Base-by-base conservation (phyloP, 2,888 invertebrate species). In the Teinopalpus imperialis region DNA sequence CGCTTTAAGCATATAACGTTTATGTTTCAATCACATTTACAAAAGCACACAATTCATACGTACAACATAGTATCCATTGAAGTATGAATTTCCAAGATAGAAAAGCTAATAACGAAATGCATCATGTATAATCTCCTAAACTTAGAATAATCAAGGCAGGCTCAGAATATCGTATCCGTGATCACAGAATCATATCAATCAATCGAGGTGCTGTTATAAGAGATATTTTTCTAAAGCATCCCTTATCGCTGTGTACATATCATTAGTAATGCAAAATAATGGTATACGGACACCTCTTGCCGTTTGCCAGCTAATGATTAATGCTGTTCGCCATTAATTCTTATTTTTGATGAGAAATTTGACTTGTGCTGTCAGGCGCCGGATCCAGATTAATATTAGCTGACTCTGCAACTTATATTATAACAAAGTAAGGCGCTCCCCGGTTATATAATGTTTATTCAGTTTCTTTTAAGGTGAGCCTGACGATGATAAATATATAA, bases 181-280 rank as follows among this genome's bases (percentile, higher is more conserved):
- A 35, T 27, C 27, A 29, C 18, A 40, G 23, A 51, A 49, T 57
- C 48, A 54, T 53, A 54, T 55, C 64, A 69, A 79, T 75, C 66
- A 69, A 66, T 61, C 40, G 52, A 53, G 58, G 55, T 62, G 64
- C 66, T 63, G 74, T 75, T 79, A 82, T 80, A 81, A 75, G 61
- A 59, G 66, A 65, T 69, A 60, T 73, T 78, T 82, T 82, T 80
- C 73, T 66, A 68, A 76, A 75, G 66, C 70, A 68, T 73, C 78
- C 77, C 81, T 85, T 83, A 86, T 83, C 85, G 74, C 58, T 71
- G 74, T 78, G 74, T 81, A 81, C 83, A 86, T 88, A 87, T 86
- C 87, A 88, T 88, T 88, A 86, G 88, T 88, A 88, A 87, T 83
- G 86, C 86, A 82, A 88, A 88, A 88, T 88, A 88, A 88, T 88